Percentiles rank a stretch among this genome's conserved stretches.
These are phyloP conservation scores for Pyrrhia umbra DNA, from an alignment of 2,888 invertebrate species.

Conservation along the genomic window DNA sequence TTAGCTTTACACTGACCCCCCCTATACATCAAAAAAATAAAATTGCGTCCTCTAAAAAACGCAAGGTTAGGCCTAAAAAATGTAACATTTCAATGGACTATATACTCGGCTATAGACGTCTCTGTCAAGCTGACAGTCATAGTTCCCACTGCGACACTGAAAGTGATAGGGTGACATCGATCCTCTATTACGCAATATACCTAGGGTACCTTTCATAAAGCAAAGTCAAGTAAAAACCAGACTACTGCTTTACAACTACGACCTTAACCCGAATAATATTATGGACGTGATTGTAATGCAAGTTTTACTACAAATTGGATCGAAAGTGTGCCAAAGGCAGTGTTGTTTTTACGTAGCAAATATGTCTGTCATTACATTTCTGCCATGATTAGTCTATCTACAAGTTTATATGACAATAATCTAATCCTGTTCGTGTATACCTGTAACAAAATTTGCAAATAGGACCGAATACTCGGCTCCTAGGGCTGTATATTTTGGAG, in stretches of 20 bases:
- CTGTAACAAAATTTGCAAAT: constrained; percentile 20
- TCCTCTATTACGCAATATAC: constrained; percentile 36
- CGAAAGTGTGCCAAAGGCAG: constrained; percentile 30
- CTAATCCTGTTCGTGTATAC: constrained; percentile 14
- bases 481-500: constrained; percentile 36
- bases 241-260: constrained; percentile 28
- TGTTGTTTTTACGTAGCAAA: constrained; percentile 1
- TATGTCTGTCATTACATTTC: neutral
- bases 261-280: constrained; percentile 54
- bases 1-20: no score
- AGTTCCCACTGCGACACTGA: constrained; percentile 13
- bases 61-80: no score
- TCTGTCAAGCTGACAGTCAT: neutral
- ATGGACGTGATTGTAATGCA: constrained; percentile 43
- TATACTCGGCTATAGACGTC: neutral
- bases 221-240: constrained; percentile 21
- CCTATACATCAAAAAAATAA: no score
- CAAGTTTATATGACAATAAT: constrained; percentile 30
- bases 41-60: no score
- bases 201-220: constrained; percentile 17
- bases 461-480: constrained; percentile 1
- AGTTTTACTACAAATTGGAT: constrained; percentile 36
- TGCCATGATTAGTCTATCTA: neutral
- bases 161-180: constrained; percentile 28
- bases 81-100: no score